Evolutionary conservation across 2,113 vertebrate species (phyloP), one percentile per base, ranked within the genome.

Genomic region (Bettongia penicillata): DNA sequence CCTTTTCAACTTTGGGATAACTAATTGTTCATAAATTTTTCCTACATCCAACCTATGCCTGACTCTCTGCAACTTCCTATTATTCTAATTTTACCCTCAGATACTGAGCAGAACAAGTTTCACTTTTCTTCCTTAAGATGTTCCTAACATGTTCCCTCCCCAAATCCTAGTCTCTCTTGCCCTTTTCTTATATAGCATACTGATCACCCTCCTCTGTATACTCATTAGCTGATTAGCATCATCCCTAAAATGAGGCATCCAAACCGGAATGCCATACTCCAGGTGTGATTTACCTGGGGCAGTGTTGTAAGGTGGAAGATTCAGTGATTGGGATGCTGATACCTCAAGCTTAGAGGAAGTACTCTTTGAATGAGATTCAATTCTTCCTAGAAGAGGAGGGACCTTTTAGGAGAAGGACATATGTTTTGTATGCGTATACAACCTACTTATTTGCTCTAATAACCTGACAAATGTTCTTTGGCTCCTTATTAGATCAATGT

Each of bases 401-500:
- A 12, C 0, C 1, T 94, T 97, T 97, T 55, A 49, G 90, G 10
- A 47, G 90, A 96, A 52, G 61, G 1, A 7, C 0, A n/a, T 3
- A 8, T 91, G n/a, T 49, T 96, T 96, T 9, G 51, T 37, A n/a
- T n/a, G 8, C 6, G 28, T 90, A 47, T 49, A 55, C 61, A 94
- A 26, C 28, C 3, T 93, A 51, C 48, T 53, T 23, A 47, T 10
- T 31, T 28, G n/a, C 8, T 53, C 22, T 95, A 95, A 96, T 55
- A 52, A 14, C 10, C 16, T 0, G 0, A 91, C 89, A 14, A 2
- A 22, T 91, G 91, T 91, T 93, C 77, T 93, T 89, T 98, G 94
- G 2, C 47, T 95, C 97, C 96, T 95, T 37, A 53, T 93, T 97
- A 99, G 99, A 99, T 51, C 98, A 98, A 97, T 99, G 99, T 97